A percentile compares a stretch with the other conserved stretches of the same genome.
phyloP scores from a whole-genome alignment of 2,113 vertebrate species.

The Puma concolor region DNA sequence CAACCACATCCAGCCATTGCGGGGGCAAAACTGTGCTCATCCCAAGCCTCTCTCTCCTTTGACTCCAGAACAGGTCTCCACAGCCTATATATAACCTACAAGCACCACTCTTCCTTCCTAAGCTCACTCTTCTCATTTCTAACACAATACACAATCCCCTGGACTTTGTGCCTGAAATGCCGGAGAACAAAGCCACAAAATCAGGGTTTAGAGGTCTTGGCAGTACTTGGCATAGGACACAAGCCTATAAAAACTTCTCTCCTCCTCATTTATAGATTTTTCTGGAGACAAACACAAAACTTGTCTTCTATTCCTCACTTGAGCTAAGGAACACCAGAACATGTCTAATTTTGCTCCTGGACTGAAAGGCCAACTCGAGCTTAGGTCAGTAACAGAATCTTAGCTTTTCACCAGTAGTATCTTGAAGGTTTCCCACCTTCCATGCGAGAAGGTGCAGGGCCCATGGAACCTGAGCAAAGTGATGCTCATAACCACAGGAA shows the following conservation, averaged over 20 bases:
- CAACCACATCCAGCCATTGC: background rate
- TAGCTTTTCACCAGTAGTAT: background rate
- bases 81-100: background rate
- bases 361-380: background rate
- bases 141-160: background rate
- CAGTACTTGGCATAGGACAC: background rate
- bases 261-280: background rate
- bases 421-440: background rate
- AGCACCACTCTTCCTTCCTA: background rate
- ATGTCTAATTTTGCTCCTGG: background rate
- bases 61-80: background rate
- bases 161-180: slow-evolving; percentile 25
- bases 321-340: slow-evolving; percentile 1
- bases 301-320: background rate
- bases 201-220: background rate
- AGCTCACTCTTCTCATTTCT: background rate
- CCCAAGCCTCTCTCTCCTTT: background rate
- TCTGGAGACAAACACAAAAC: slow-evolving; percentile 12
- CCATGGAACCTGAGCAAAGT: background rate
- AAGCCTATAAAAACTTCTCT: background rate
- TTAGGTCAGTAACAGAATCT: background rate
- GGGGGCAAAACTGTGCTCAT: background rate
- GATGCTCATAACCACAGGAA: background rate
- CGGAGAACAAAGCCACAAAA: slow-evolving; percentile 34
- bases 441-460: background rate